A percentile compares a stretch with the other conserved stretches of the same genome.
phyloP scores from a whole-genome alignment of 2,797 vertebrate genomes.

The Melanotaenia boesemani region DNA sequence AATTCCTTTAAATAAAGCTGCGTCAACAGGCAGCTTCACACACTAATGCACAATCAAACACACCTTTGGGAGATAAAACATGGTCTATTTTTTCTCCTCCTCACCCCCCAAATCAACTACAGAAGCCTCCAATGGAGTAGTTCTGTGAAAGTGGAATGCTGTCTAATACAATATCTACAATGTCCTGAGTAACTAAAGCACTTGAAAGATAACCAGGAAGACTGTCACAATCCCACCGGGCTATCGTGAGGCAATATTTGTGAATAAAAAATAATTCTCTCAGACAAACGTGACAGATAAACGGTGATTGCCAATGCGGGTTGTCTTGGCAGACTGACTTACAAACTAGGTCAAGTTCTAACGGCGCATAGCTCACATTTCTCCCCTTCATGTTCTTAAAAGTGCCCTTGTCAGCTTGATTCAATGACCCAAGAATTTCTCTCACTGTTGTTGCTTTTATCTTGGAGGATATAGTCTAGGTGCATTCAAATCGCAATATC shows the following conservation, averaged over 20 bases:
- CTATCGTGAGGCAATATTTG: slow-evolving; percentile 64
- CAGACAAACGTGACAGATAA: slow-evolving; percentile 30
- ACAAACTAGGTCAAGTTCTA: slow-evolving; percentile 35
- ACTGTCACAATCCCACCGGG: slow-evolving; percentile 22
- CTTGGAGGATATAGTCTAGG: slow-evolving; percentile 1
- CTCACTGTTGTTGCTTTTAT: slow-evolving; percentile 1
- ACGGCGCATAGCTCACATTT: slow-evolving; percentile 25
- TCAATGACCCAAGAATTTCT: slow-evolving; percentile 9
- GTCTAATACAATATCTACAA: slow-evolving; percentile 53
- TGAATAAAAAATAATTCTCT: slow-evolving; percentile 49
- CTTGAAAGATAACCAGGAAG: slow-evolving; percentile 66
- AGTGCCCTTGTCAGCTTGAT: slow-evolving; percentile 46
- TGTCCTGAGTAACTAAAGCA: slow-evolving; percentile 83
- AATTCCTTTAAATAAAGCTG: slow-evolving; percentile 43
- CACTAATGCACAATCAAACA: slow-evolving; percentile 41
- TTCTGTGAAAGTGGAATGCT: slow-evolving; percentile 69
- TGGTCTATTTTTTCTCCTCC: slow-evolving; percentile 6
- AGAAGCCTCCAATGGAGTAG: slow-evolving; percentile 41
- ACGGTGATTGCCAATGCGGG: slow-evolving; percentile 28
- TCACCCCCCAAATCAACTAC: slow-evolving; percentile 24
- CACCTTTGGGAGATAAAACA: slow-evolving; percentile 48
- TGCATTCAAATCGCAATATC: slow-evolving; percentile 13
- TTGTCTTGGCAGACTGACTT: slow-evolving; percentile 32
- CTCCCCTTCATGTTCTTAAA: slow-evolving; percentile 34
- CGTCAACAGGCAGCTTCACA: slow-evolving; percentile 44